Base-by-base conservation (phyloP, 2,113 vertebrate species). In the Riparia riparia region DNA sequence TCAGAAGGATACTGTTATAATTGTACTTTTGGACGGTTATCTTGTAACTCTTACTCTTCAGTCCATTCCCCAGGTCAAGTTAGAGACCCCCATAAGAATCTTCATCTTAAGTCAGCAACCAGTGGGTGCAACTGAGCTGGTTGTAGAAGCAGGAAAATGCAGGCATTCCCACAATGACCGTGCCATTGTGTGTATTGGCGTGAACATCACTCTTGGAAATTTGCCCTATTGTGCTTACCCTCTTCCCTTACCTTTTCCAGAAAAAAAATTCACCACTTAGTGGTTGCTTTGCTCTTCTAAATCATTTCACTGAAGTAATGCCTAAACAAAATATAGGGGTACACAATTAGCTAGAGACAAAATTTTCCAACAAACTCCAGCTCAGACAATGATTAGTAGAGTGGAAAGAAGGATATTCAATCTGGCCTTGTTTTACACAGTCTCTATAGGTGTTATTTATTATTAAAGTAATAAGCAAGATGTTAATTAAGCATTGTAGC, bases 141-240 rank as follows among this genome's bases (percentile, higher is more conserved):
- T 53, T 79, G 42, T 41, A 85, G 70, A 37, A 80, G 50, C 87
- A 84, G 66, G 57, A 79, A 77, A 97, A 80, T 61, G 79, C 49
- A 79, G 57, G 74, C 45, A 17, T 69, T 82, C 2, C 3, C 85
- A 64, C 74, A 88, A 32, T 10, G 21, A 49, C 81, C 8, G 0
- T 64, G 64, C 69, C 94, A 77, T 50, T 94, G 66, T 92, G 73
- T 80, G 57, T 74, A 32, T 42, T 92, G 92, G 88, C 41, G 26
- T 34, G 69, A 82, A 47, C 28, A 61, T 12, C 17, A 5, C 42
- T 60, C 65, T 80, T 94, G 92, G 74, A 92, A 69, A 72, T 90
- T 76, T 90, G 63, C 66, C 74, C 28, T 89, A 0, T 60, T 87
- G 57, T 2, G 3, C n/a, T 95, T 82, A 72, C 25, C 58, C 37